Base-by-base conservation (phyloP, 2,888 invertebrate genomes). In the Nomada fabriciana region DNA sequence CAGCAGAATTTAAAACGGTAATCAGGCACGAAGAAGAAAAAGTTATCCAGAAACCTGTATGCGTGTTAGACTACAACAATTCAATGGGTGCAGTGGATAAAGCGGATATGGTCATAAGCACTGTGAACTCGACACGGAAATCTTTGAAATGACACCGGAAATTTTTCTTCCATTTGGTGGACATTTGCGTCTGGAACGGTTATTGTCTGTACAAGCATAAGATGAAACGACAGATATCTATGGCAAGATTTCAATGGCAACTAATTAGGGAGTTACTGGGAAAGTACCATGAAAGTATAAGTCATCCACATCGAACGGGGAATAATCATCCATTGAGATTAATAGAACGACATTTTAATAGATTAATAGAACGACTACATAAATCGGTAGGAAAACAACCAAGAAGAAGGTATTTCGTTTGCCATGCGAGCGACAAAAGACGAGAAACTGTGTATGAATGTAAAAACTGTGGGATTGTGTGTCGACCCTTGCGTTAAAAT, bases 141-240 rank as follows among this genome's bases (percentile, higher is more conserved):
- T 59, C 20, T 59, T 69, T 69, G 11, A 53, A 53, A 9, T 50
- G 64, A 73, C 81, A 84, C 76, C 75, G 75, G 9, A 83, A 75
- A 75, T 81, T 64, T 78, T 81, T 76, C 61, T 79, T 82, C 47
- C 83, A 81, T 65, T 75, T 84, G 73, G 0, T 82, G 25, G 76
- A 84, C 76, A 84, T 84, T 63, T 83, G 82, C 79, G 79, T 76
- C 55, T 76, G 82, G 82, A 76, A 76, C 20, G 70, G 65, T 50
- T 80, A 76, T 68, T 72, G 80, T n/a, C 59, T 80, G 2, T 76
- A 82, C 57, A 82, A 82, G 55, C 63, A 74, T n/a, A 82, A 84
- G 36, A 70, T 70, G 60, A 70, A 70, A 59, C 1, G 7, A 59
- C 59, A 43, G 2, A 72, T 72, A 55, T 72, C 55, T 5, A 64